These are phyloP conservation scores for Cyphomyrus discorhynchus DNA, from an alignment of 2,113 vertebrate genomes.

Conservation along the genomic window DNA sequence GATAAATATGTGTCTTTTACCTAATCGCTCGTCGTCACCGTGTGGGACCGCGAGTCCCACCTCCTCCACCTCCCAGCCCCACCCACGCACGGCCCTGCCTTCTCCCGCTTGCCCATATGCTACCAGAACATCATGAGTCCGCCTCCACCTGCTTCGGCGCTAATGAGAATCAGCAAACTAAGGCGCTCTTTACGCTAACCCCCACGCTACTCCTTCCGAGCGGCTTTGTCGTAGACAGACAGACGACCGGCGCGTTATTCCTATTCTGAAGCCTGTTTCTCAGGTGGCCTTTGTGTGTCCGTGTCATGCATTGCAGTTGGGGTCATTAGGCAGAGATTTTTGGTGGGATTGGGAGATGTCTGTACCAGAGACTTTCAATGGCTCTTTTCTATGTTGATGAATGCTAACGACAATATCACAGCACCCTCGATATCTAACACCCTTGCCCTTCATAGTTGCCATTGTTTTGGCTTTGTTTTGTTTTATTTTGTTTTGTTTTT, in stretches of 20 bases:
- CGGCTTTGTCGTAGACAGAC: background rate
- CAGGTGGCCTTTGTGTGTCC: background rate
- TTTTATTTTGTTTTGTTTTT: slow-evolving; percentile 37
- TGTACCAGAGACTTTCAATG: slow-evolving; percentile 31
- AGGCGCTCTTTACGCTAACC: background rate
- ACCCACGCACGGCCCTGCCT: background rate
- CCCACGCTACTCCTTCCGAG: background rate
- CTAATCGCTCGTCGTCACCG: background rate
- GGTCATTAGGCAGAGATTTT: slow-evolving; percentile 28
- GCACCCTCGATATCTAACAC: slow-evolving; percentile 4
- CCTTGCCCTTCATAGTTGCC: slow-evolving; percentile 53
- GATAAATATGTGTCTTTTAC: slow-evolving; percentile 4
- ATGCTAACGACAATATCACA: background rate
- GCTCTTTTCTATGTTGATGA: background rate
- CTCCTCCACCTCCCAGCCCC: background rate
- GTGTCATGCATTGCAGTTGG: background rate
- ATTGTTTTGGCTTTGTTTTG: slow-evolving; percentile 50
- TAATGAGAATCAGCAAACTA: background rate
- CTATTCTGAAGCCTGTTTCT: background rate
- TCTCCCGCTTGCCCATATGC: background rate
- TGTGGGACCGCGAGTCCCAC: background rate
- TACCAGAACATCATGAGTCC: background rate
- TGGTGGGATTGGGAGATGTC: slow-evolving; percentile 50
- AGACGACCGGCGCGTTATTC: background rate
- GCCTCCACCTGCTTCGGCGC: background rate